These are phyloP conservation scores for Delichon dasypus DNA, from an alignment of 2,797 vertebrate species.

Conservation along the genomic window DNA sequence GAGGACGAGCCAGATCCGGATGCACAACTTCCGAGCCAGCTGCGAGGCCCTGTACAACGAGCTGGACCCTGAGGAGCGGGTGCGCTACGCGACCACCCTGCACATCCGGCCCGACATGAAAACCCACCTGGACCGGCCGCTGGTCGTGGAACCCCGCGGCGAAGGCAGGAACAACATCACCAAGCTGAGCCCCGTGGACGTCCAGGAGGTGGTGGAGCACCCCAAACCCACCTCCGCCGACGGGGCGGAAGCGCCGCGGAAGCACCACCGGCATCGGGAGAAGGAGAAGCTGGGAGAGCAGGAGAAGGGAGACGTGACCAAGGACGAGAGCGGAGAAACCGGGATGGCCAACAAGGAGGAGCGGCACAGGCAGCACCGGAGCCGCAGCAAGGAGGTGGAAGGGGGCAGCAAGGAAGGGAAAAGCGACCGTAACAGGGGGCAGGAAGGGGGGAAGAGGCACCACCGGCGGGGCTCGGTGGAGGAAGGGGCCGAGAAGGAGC, in stretches of 20 bases:
- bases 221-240: conserved; percentile 6
- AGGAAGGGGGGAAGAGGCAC: conserved; percentile 76
- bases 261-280: conserved; percentile 80
- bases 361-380: conserved; percentile 81
- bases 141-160: conserved; percentile 84
- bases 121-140: conserved; percentile 90
- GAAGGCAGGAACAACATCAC: conserved; percentile 66
- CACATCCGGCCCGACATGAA: conserved; percentile 90
- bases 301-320: conserved; percentile 44
- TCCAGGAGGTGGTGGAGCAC: conserved; percentile 48
- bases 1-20: conserved; percentile 88
- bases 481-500: conserved; percentile 74
- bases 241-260: conserved; percentile 68
- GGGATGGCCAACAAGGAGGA: conserved; percentile 72
- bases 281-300: conserved; percentile 73
- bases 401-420: conserved; percentile 73
- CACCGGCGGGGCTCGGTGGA: conserved; percentile 78
- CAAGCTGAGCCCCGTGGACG: conserved; percentile 60
- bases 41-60: conserved; percentile 92
- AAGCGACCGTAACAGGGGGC: conserved; percentile 75
- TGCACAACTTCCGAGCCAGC: conserved; percentile 88
- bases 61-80: conserved; percentile 87
- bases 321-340: conserved; percentile 73
- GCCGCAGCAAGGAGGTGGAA: conserved; percentile 84
- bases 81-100: conserved; percentile 82